phyloP scores from a whole-genome alignment of 1,140 invertebrate species.

The Sarcophaga bullata region DNA sequence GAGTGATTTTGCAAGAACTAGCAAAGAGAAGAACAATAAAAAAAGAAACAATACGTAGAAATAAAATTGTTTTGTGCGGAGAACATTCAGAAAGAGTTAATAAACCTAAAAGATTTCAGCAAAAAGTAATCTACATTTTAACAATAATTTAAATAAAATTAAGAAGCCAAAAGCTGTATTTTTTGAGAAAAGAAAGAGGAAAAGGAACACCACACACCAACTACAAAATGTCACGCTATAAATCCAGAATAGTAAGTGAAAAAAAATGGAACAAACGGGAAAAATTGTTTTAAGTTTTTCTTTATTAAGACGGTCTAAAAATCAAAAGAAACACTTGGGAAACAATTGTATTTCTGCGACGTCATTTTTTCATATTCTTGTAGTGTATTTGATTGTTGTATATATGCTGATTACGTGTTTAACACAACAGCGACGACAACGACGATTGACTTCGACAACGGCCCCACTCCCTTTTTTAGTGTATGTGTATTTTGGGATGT shows the following conservation, averaged over 20 bases:
- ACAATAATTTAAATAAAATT: neutral
- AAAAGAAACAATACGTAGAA: constrained; percentile 40
- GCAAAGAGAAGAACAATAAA: neutral
- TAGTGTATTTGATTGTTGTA: neutral
- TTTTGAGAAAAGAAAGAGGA: neutral
- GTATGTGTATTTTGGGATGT: too few species aligned
- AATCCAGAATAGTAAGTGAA: constrained; percentile 85
- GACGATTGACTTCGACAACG: too few species aligned
- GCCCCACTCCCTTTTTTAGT: constrained; percentile 35
- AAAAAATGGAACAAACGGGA: neutral
- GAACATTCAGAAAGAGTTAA: constrained; percentile 37
- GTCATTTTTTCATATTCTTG: constrained; percentile 24
- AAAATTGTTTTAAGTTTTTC: constrained; percentile 24
- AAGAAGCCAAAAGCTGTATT: neutral
- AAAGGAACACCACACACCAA: constrained; percentile 20
- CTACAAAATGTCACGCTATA: constrained; percentile 73
- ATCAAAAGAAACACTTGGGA: neutral
- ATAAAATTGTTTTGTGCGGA: constrained; percentile 36
- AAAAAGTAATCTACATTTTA: constrained; percentile 31
- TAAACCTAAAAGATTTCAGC: constrained; percentile 6
- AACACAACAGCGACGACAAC: neutral
- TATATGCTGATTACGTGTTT: constrained; percentile 12
- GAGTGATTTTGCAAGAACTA: constrained; percentile 31
- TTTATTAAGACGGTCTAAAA: neutral
- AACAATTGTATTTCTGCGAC: constrained; percentile 27